phyloP scores from a whole-genome alignment of 2,113 vertebrate species.

The Campylomormyrus tamandua region DNA sequence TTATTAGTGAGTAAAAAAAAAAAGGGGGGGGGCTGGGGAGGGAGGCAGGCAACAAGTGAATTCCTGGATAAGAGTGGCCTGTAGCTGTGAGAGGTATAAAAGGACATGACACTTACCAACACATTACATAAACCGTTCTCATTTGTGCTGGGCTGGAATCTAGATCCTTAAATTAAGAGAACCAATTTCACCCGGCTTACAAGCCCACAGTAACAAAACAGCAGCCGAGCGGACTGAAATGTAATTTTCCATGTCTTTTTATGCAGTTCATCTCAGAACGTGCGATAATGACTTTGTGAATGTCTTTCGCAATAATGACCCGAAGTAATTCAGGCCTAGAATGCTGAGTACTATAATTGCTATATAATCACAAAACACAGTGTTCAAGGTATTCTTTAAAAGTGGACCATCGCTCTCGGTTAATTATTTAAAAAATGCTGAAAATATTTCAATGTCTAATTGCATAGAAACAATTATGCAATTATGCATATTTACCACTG shows the following conservation, averaged over 20 bases:
- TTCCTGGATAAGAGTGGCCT: conserved; percentile 53
- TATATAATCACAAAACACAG: conserved; percentile 62
- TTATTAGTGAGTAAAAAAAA: conserved; percentile 57
- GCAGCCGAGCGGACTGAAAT: conserved; percentile 67
- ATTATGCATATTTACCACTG: conserved; percentile 46
- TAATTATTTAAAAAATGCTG: conserved; percentile 56
- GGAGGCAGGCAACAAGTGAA: conserved; percentile 51
- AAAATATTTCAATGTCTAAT: conserved; percentile 47
- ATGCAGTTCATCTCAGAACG: conserved; percentile 64
- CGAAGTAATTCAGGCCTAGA: conserved; percentile 59
- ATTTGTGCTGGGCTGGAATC: conserved; percentile 58
- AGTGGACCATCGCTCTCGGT: conserved; percentile 44
- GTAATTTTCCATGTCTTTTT: conserved; percentile 71
- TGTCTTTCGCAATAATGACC: conserved; percentile 67
- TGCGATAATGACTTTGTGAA: conserved; percentile 68
- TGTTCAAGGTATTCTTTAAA: conserved; percentile 52
- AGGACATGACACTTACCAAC: conserved; percentile 63
- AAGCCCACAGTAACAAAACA: conserved; percentile 66
- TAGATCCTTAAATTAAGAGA: conserved; percentile 69
- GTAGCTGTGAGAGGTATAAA: conserved; percentile 65
- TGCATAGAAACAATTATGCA: conserved; percentile 35
- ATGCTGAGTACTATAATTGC: conserved; percentile 65
- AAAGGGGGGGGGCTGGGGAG: background rate
- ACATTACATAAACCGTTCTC: conserved; percentile 66
- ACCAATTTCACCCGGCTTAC: conserved; percentile 64